Evolutionary conservation across 2,888 invertebrate genomes (phyloP).

Genomic region (Prionchulus punctatus): DNA sequence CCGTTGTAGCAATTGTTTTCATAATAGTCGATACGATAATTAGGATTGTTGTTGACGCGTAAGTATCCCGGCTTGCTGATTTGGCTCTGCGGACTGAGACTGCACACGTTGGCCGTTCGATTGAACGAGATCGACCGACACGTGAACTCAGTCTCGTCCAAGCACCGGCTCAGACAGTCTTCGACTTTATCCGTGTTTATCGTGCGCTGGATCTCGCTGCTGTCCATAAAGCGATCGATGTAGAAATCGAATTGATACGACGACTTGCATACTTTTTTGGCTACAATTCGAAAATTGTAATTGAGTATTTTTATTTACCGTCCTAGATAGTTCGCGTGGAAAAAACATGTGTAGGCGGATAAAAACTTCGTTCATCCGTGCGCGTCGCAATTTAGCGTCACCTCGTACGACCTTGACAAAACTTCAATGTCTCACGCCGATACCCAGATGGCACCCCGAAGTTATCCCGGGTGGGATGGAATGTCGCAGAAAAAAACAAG

Average conservation of each 20-base stretch:
- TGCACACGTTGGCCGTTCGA: constrained; percentile 24
- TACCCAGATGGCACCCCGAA: too few relatives aligned
- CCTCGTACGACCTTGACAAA: too few relatives aligned
- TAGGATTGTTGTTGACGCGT: constrained; percentile 30
- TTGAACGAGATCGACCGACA: constrained; percentile 30
- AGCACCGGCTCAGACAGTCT: constrained; percentile 22
- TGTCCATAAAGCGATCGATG: constrained; percentile 29
- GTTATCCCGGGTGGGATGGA: too few relatives aligned
- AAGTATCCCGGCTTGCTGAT: constrained; percentile 27
- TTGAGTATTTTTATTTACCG: too few relatives aligned
- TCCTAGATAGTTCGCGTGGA: too few relatives aligned
- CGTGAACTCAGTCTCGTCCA: constrained; percentile 15
- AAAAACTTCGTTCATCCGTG: too few relatives aligned
- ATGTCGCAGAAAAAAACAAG: too few relatives aligned
- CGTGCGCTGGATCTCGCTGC: constrained; percentile 16
- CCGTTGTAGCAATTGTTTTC: constrained; percentile 31
- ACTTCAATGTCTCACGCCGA: too few relatives aligned
- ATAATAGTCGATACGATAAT: constrained; percentile 31
- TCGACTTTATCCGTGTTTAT: constrained; percentile 18
- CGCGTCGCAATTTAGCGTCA: too few relatives aligned
- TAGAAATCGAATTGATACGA: constrained; percentile 30
- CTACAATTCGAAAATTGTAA: too few relatives aligned
- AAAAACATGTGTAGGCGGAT: too few relatives aligned
- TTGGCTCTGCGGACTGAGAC: constrained; percentile 26
- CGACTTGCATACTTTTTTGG: constrained; percentile 22